Percentiles rank a stretch among this genome's conserved stretches.
Conservation (phyloP, 2,797 vertebrate species). For the Morus bassanus region DNA sequence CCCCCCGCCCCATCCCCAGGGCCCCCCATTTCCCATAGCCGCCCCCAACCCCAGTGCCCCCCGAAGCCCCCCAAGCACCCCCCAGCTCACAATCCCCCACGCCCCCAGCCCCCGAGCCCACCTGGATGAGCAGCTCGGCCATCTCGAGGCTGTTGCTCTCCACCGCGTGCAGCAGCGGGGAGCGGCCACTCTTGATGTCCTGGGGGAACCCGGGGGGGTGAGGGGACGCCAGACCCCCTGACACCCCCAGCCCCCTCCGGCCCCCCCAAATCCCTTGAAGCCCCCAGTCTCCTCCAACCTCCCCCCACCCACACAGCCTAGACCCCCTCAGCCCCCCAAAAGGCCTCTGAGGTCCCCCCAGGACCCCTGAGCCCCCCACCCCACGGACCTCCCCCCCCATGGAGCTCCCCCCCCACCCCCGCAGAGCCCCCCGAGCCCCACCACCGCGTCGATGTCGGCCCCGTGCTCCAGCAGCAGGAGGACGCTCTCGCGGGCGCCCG, state of each 20-base stretch:
- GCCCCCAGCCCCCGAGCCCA: constrained; percentile 29
- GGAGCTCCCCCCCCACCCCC: too few species aligned
- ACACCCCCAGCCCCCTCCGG: not conserved
- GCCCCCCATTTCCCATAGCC: too few species aligned
- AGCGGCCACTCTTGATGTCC: constrained; percentile 91
- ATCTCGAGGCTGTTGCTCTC: constrained; percentile 84
- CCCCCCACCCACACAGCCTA: too few species aligned
- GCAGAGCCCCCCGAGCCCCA: constrained; percentile 7
- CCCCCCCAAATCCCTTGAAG: not conserved
- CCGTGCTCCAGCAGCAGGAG: constrained; percentile 79
- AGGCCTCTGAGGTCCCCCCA: too few species aligned
- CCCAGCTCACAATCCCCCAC: not conserved
- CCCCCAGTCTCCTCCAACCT: not conserved
- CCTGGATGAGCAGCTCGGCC: constrained; percentile 88
- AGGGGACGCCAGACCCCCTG: not conserved
- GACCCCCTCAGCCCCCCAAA: too few species aligned
- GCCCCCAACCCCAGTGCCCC: too few species aligned
- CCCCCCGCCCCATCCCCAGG: not conserved
- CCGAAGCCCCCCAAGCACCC: too few species aligned
- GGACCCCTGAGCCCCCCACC: too few species aligned
- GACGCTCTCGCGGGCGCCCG: constrained; percentile 71
- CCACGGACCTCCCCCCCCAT: too few species aligned
- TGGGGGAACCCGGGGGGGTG: constrained; percentile 32
- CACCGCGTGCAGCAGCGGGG: constrained; percentile 87
- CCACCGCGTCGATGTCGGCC: constrained; percentile 87